Evolutionary conservation across 2,888 invertebrate species (phyloP).

Genomic region (Parnassius orleans): DNA sequence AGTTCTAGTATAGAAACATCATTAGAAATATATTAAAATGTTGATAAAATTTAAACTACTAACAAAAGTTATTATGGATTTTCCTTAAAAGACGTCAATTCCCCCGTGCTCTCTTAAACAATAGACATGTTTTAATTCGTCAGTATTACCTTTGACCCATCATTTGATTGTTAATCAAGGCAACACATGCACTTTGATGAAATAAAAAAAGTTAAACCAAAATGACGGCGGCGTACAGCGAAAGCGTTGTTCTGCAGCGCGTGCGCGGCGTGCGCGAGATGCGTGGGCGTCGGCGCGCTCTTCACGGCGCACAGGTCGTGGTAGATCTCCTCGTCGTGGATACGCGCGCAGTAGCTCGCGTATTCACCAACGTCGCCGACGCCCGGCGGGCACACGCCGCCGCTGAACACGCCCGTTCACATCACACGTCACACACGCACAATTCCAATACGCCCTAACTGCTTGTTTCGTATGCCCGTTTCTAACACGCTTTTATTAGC

Average conservation of each 20-base stretch:
- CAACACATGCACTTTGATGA: slow-evolving; percentile 35
- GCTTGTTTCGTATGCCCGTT: neutral
- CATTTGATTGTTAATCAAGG: too few relatives aligned
- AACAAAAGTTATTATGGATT: too few relatives aligned
- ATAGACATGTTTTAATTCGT: too few relatives aligned
- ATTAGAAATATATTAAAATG: too few relatives aligned
- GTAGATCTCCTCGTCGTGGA: slow-evolving; percentile 95
- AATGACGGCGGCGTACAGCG: slow-evolving; percentile 69
- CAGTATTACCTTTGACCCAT: too few relatives aligned
- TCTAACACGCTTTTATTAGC: too few relatives aligned
- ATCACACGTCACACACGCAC: slow-evolving; percentile 31
- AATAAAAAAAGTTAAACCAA: slow-evolving; percentile 37
- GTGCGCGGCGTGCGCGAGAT: slow-evolving; percentile 49
- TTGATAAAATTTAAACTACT: too few relatives aligned
- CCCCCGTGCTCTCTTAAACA: too few relatives aligned
- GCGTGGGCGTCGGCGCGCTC: slow-evolving; percentile 75
- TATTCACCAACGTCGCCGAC: slow-evolving; percentile 81
- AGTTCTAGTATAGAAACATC: too few relatives aligned
- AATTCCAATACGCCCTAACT: slow-evolving; percentile 12
- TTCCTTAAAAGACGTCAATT: too few relatives aligned
- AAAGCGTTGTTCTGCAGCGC: slow-evolving; percentile 56
- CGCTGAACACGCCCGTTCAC: slow-evolving; percentile 52
- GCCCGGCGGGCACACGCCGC: slow-evolving; percentile 51
- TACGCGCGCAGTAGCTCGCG: slow-evolving; percentile 85
- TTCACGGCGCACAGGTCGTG: slow-evolving; percentile 94